These are phyloP conservation scores for Lordiphosa andalusiaca DNA, from an alignment of 2,888 invertebrate genomes.

Conservation along the genomic window DNA sequence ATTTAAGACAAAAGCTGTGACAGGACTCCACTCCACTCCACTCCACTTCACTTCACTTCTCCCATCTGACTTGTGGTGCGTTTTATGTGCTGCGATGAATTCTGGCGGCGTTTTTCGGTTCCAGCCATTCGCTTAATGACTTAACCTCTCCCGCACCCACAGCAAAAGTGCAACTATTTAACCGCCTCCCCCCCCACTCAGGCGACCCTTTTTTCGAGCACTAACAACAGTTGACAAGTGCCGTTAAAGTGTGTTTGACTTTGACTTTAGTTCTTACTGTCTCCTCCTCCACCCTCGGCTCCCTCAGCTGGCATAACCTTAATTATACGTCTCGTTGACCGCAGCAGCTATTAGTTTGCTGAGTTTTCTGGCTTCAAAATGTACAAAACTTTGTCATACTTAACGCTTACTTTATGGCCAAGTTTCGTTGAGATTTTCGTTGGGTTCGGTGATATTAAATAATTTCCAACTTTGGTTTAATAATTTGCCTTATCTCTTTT, in stretches of 20 bases:
- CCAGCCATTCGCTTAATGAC: constrained; percentile 63
- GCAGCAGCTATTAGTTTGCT: constrained; percentile 54
- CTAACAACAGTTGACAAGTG: constrained; percentile 50
- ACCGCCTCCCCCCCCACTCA: constrained; percentile 2
- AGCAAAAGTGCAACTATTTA: constrained; percentile 61
- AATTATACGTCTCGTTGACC: constrained; percentile 74
- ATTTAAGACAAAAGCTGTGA: constrained; percentile 63
- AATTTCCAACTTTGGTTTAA: constrained; percentile 7
- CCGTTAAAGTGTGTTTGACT: constrained; percentile 65
- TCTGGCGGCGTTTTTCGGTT: constrained; percentile 55
- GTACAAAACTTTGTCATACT: constrained; percentile 64
- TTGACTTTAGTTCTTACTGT: constrained; percentile 53
- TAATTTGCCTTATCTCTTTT: constrained; percentile 13
- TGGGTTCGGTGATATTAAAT: constrained; percentile 1
- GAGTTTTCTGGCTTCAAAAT: constrained; percentile 49
- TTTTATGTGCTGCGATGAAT: constrained; percentile 74
- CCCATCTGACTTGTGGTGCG: constrained; percentile 54
- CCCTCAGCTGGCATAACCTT: constrained; percentile 49
- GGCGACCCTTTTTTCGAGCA: constrained; percentile 13
- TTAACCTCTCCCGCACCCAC: constrained; percentile 46
- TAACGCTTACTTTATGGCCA: constrained; percentile 31
- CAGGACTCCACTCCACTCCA: constrained; percentile 5
- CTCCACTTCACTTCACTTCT: constrained; percentile 4
- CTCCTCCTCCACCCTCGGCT: constrained; percentile 3
- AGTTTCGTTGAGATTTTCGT: constrained; percentile 8